Evolutionary conservation across 2,888 invertebrate genomes (phyloP).

Genomic region (Strigamia transsilvanica): DNA sequence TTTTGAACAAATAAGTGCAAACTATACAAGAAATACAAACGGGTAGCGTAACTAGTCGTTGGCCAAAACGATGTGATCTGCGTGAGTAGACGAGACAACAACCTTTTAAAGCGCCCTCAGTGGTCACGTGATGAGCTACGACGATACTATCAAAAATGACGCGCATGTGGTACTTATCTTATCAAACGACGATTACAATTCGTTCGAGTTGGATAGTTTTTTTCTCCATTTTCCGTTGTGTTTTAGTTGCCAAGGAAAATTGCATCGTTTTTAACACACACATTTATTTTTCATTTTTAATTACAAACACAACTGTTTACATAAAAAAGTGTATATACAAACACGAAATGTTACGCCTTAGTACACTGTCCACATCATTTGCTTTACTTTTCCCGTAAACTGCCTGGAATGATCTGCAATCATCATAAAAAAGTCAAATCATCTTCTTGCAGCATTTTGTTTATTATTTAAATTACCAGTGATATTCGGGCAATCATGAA

Average conservation of each 20-base stretch:
- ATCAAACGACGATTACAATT: too few species aligned
- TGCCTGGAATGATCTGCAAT: constrained; percentile 5
- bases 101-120: background rate
- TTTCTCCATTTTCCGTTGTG: background rate
- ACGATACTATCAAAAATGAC: background rate
- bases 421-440: background rate
- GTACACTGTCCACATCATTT: constrained; percentile 50
- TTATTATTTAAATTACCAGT: constrained; percentile 35
- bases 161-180: background rate
- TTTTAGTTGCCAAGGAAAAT: background rate
- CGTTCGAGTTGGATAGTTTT: too few species aligned
- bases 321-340: too few species aligned
- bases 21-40: background rate
- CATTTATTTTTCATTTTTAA: background rate
- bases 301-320: too few species aligned
- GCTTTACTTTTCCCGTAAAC: constrained; percentile 30
- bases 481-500: constrained; percentile 52
- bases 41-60: too few species aligned
- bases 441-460: background rate
- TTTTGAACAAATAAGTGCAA: background rate
- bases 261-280: too few species aligned
- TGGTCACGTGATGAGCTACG: background rate
- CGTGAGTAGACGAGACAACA: background rate
- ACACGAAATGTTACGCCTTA: background rate
- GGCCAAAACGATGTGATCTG: background rate